Evolutionary conservation across 2,888 invertebrate genomes (phyloP), one percentile per base, ranked within the genome.

Genomic region (Atherix ibis): DNA sequence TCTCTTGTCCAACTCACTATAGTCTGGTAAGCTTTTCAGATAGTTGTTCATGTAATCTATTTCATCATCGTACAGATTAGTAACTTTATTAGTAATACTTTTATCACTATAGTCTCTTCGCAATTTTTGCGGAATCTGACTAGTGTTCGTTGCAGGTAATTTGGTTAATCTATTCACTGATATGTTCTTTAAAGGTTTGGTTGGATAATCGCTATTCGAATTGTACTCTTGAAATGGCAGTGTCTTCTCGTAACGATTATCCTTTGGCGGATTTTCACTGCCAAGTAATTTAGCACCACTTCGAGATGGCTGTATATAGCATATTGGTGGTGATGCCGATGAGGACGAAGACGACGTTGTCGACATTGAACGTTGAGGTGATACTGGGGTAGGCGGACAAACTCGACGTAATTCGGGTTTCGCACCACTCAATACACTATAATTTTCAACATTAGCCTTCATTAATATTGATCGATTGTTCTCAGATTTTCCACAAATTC

Each of bases 41-140:
- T 62, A 62, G 42, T 58, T 58, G 41, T 59, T 60, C 62, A 62
- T 62, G 51, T 60, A 62, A 44, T 62, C 62, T 26, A 62, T 62
- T 39, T 62, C 63, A 4, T 56, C 58, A 44, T 55, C 55, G 37
- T 62, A 62, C 39, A 58, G 54, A 38, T 62, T 47, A 10, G 10
- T 10, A 22, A 12, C n/a, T 27, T n/a, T 27, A 12, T 5, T n/a
- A 4, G 3, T n/a, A 4, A 15, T 28, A 27, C 19, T 31, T 12
- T 18, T 19, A 19, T 29, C 26, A 6, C 17, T 10, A 17, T 24
- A 26, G 14, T n/a, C 26, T 10, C 10, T 22, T 8, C 10, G 10
- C 6, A 22, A 10, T 22, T 6, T 8, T 8, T 22, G 22, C 10
- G 22, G 22, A 22, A 8, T 8, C 6, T 22, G 6, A 10, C 6